phyloP scores from a whole-genome alignment of 2,113 vertebrate genomes.

The Heptranchias perlo region DNA sequence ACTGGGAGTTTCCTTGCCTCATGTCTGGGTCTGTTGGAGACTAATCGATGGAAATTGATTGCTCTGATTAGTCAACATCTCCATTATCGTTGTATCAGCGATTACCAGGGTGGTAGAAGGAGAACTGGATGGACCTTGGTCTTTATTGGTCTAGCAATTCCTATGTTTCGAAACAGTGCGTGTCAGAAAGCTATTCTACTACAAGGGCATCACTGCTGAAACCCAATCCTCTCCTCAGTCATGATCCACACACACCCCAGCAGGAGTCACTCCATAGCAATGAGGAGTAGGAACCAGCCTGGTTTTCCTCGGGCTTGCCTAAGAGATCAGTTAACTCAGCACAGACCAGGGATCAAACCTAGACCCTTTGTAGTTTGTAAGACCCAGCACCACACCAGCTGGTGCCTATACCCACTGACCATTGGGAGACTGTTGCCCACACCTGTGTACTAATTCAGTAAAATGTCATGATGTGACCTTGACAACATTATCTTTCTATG shows the following conservation, averaged over 20 bases:
- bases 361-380: not conserved
- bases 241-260: not conserved
- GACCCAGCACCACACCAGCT: not conserved
- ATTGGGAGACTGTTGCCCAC: not conserved
- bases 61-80: too few relatives aligned
- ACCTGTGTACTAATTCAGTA: not conserved
- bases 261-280: not conserved
- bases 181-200: not conserved
- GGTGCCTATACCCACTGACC: not conserved
- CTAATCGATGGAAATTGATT: too few relatives aligned
- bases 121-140: not conserved
- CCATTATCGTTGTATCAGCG: too few relatives aligned
- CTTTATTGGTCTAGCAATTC: not conserved
- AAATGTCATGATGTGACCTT: not conserved
- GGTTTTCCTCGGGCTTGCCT: not conserved
- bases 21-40: too few relatives aligned
- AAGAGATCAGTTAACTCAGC: not conserved
- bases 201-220: not conserved
- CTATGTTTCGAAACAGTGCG: not conserved
- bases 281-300: not conserved
- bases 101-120: too few relatives aligned
- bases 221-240: too few relatives aligned
- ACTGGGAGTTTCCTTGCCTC: too few relatives aligned
- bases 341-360: not conserved
- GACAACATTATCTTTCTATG: not conserved